Conservation (phyloP, 2,113 vertebrate genomes). For the Trogon melanurus region DNA sequence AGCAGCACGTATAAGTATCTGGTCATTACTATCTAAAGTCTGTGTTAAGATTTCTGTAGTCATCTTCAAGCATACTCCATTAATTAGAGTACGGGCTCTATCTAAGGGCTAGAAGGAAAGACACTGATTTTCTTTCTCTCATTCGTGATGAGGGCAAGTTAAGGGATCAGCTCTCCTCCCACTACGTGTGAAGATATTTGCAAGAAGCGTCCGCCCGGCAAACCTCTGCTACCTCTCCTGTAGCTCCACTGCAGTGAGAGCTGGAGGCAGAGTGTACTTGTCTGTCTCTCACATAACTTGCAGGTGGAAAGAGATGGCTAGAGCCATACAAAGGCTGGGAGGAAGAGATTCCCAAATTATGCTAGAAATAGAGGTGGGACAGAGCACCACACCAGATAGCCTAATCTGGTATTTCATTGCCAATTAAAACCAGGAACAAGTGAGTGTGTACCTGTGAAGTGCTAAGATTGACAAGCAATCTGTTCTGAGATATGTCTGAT, state of each 20-base stretch:
- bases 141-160: neutral
- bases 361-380: neutral
- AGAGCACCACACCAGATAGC: neutral
- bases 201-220: fast-evolving
- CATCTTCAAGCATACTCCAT: neutral
- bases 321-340: neutral
- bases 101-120: neutral
- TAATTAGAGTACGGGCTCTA: neutral
- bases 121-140: neutral
- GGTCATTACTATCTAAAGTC: neutral
- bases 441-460: neutral
- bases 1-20: neutral
- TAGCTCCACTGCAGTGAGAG: neutral
- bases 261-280: neutral
- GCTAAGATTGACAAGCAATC: neutral
- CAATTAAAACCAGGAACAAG: neutral
- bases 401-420: neutral
- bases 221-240: neutral
- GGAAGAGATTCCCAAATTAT: neutral
- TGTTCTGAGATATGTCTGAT: neutral
- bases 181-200: neutral
- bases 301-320: neutral
- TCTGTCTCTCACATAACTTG: neutral
- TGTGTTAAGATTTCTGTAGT: neutral
- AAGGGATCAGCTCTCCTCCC: neutral